Evolutionary conservation across 1,140 invertebrate genomes (phyloP).

Genomic region (Apis dorsata): DNA sequence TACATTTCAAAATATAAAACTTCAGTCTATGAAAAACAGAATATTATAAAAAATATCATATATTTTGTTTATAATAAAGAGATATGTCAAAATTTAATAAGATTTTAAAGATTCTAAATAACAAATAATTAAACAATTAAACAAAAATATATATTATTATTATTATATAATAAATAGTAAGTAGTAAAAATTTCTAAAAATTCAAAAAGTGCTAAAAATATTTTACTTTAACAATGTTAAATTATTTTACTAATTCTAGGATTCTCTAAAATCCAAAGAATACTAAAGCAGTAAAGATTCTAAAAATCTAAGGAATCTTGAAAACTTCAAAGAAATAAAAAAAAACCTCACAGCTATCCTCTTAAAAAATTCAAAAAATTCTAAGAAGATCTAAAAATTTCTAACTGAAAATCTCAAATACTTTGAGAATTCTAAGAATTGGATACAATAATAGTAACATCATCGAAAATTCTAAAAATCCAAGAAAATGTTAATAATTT

Average conservation of each 20-base stretch:
- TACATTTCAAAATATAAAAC: background rate
- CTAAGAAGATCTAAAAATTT: background rate
- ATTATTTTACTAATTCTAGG: background rate
- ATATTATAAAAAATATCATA: background rate
- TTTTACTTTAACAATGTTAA: background rate
- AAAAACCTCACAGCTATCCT: no score
- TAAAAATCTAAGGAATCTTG: no score
- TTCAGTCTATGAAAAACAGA: background rate
- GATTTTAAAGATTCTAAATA: background rate
- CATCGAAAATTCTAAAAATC: background rate
- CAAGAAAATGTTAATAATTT: no score
- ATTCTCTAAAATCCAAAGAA: background rate
- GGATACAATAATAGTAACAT: no score
- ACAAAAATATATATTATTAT: no score
- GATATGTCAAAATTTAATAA: no score
- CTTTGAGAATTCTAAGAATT: background rate
- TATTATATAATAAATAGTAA: no score
- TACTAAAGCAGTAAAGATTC: no score
- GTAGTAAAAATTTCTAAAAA: background rate
- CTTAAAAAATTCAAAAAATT: background rate
- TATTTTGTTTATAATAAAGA: no score
- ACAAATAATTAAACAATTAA: no score
- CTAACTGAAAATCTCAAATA: no score
- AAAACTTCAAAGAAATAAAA: no score
- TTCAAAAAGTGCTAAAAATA: background rate